Evolutionary conservation across 2,113 vertebrate genomes (phyloP).

Genomic region (Budorcas taxicolor): DNA sequence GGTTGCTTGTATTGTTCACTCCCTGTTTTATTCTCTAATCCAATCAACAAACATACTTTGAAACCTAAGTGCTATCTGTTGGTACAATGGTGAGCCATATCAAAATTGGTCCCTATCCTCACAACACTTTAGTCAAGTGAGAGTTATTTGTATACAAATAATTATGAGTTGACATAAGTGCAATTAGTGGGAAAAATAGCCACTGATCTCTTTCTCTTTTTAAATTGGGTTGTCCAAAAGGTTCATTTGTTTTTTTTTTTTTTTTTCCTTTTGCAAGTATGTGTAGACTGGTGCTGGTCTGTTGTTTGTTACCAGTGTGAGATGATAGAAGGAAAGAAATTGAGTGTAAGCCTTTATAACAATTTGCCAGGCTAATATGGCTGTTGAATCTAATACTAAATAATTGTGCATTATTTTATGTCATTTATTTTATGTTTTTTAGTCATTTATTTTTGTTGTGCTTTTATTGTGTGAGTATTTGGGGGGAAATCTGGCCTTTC

Average conservation of each 20-base stretch:
- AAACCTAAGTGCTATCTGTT: constrained; percentile 11
- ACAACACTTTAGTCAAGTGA: background rate
- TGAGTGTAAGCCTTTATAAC: background rate
- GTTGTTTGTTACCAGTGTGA: background rate
- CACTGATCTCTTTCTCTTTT: background rate
- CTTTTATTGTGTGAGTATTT: constrained; percentile 33
- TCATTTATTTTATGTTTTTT: background rate
- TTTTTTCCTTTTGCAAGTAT: background rate
- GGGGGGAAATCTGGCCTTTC: background rate
- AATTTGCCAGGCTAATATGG: background rate
- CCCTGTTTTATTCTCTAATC: constrained; percentile 15
- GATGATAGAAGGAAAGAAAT: background rate
- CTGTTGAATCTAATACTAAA: background rate
- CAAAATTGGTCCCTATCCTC: background rate
- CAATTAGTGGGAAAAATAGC: background rate
- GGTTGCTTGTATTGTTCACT: constrained; percentile 10
- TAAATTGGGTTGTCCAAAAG: background rate
- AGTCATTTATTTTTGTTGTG: background rate
- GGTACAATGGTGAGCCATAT: background rate
- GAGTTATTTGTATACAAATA: constrained; percentile 16
- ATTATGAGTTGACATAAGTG: background rate
- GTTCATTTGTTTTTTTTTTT: background rate
- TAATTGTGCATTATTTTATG: background rate
- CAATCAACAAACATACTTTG: constrained; percentile 10
- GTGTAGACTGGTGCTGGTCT: background rate